Evolutionary conservation across 92 coral and sea anemone genomes (phyloP).

Genomic region (Actinernus sp.): DNA sequence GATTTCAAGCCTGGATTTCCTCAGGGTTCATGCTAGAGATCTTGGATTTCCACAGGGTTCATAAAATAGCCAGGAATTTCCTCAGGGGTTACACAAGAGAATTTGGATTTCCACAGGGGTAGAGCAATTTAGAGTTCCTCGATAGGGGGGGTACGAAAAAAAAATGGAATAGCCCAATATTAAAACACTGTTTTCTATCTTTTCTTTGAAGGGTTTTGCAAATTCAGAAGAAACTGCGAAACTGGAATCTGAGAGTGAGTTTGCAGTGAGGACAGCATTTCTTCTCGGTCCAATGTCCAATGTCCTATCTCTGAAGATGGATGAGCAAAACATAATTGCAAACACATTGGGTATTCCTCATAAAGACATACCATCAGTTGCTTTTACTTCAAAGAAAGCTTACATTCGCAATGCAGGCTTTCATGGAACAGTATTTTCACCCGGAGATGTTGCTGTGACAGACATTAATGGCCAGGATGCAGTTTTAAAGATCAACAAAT

Average conservation of each 20-base stretch:
- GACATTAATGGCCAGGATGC: background rate
- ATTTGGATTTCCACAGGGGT: too few relatives aligned
- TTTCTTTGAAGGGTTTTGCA: slow-evolving; percentile 54
- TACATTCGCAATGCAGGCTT: slow-evolving; percentile 46
- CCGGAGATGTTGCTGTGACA: background rate
- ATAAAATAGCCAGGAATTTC: too few relatives aligned
- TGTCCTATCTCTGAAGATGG: slow-evolving; percentile 21
- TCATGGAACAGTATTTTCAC: background rate
- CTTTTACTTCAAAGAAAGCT: slow-evolving; percentile 39
- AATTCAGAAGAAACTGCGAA: slow-evolving; percentile 45
- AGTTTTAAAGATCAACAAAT: background rate
- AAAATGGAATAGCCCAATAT: too few relatives aligned
- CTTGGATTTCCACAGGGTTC: too few relatives aligned
- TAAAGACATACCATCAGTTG: slow-evolving; percentile 18
- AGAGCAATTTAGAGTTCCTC: too few relatives aligned
- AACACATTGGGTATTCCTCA: slow-evolving; percentile 26
- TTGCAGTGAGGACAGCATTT: slow-evolving; percentile 46
- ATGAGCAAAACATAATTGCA: slow-evolving; percentile 34
- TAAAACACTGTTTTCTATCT: too few relatives aligned
- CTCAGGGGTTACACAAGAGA: too few relatives aligned
- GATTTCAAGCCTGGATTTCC: too few relatives aligned
- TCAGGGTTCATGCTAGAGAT: too few relatives aligned
- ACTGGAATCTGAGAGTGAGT: slow-evolving; percentile 33
- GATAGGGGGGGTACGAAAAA: too few relatives aligned
- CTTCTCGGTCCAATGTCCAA: slow-evolving; percentile 52